Evolutionary conservation across 1,140 invertebrate species (phyloP).

Genomic region (Heliconius hermathena): DNA sequence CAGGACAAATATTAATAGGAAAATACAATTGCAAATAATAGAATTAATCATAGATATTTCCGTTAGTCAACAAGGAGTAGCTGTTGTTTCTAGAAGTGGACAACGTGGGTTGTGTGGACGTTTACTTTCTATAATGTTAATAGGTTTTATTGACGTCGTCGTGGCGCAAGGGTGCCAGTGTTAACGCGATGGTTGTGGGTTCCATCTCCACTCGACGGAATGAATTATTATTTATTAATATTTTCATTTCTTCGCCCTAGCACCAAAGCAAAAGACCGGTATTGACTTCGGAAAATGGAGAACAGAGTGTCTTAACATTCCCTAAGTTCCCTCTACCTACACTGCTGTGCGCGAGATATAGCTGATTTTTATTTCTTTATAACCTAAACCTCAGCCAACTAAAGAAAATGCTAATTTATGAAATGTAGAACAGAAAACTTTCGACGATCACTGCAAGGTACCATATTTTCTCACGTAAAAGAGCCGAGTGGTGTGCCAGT

Average conservation of each 20-base stretch:
- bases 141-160: background rate
- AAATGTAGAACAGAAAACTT: constrained; percentile 20
- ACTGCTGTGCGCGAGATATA: no score
- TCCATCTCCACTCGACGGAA: no score
- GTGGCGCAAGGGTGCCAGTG: no score
- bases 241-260: no score
- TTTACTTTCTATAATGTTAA: background rate
- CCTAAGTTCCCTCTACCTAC: no score
- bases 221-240: no score
- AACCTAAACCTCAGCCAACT: background rate
- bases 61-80: background rate
- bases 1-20: constrained; percentile 12
- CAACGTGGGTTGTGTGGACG: no score
- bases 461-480: constrained; percentile 33
- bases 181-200: no score
- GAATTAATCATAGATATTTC: background rate
- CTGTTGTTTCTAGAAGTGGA: background rate
- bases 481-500: constrained; percentile 42
- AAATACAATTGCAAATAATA: constrained; percentile 22
- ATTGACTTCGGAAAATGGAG: no score
- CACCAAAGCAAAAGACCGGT: no score
- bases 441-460: background rate
- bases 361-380: no score
- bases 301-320: no score
- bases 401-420: background rate